Evolutionary conservation across 2,113 vertebrate species (phyloP), one percentile per base, ranked within the genome.

Genomic region (Montifringilla adamsi): DNA sequence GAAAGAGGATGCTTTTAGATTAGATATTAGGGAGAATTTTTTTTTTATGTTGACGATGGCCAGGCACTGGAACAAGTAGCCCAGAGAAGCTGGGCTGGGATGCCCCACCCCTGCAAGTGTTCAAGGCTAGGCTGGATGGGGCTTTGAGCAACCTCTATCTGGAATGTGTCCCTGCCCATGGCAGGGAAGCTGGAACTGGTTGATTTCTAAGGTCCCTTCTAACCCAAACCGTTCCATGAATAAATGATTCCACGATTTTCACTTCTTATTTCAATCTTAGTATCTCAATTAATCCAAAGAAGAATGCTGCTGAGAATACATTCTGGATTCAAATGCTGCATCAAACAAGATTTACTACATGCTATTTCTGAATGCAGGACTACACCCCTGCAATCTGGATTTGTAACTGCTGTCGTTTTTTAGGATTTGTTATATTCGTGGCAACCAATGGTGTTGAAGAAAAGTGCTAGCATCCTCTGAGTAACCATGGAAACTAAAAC

Each of bases 401-500:
- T 68, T 50, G 23, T 64, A 75, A 50, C 56, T 49, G 30, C 52
- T 79, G 3, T 52, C 33, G 33, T 39, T 87, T 87, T 84, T 15
- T 44, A 60, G 16, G n/a, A 78, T 74, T 84, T 88, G 77, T 95
- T 82, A 77, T 93, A 89, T 53, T 89, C 93, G 78, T 82, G 66
- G 60, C 66, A 93, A 89, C 73, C 66, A 91, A 13, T 7, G 21
- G 35, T 52, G 49, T 52, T 56, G 60, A 84, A 94, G 39, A 87
- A 91, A 91, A 89, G 72, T 78, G 43, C 47, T 87, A 84, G 43
- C 78, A 78, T 39, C 31, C 31, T 7, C 39, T 68, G 64, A 50
- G 92, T 94, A 94, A 68, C 95, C 81, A 76, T 85, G 74, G 95
- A 87, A 93, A 96, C 81, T 24, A 63, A 87, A 95, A 47, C 41